Percentiles rank a stretch among this genome's conserved stretches.
phyloP scores from a whole-genome alignment of 2,113 vertebrate genomes.

The Rhodinocichla rosea region DNA sequence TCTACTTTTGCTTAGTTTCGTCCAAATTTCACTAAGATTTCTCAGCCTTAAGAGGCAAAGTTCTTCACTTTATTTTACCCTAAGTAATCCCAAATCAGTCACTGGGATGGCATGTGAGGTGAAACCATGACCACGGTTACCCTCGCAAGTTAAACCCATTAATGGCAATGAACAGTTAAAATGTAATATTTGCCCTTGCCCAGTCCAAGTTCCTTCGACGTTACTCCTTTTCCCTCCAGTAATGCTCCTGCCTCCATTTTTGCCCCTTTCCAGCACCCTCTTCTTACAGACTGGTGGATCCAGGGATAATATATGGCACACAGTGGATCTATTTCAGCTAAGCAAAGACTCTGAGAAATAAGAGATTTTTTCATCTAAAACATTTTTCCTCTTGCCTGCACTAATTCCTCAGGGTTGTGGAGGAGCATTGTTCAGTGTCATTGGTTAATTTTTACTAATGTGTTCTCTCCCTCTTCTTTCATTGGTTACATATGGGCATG shows the following conservation, averaged over 20 bases:
- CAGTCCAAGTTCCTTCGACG: neutral
- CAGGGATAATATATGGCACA: neutral
- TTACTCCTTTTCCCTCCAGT: neutral
- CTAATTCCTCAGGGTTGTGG: neutral
- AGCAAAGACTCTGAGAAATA: neutral
- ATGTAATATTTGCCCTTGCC: neutral
- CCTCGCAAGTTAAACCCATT: neutral
- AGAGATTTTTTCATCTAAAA: neutral
- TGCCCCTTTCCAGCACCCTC: neutral
- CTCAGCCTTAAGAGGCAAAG: neutral
- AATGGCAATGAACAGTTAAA: neutral
- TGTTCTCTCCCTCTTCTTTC: neutral
- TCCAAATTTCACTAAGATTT: neutral
- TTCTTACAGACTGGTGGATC: neutral
- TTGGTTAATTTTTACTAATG: slow-evolving; percentile 24
- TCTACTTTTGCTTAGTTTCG: neutral
- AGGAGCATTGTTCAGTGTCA: neutral
- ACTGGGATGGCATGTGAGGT: neutral
- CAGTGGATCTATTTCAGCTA: neutral
- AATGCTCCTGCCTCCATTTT: neutral
- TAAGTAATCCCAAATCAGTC: neutral
- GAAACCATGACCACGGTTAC: neutral
- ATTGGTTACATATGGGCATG: neutral
- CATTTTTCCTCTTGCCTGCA: neutral
- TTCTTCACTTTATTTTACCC: neutral